Percentiles rank a stretch among this genome's conserved stretches.
These are phyloP conservation scores for Calephelis virginiensis DNA, from an alignment of 1,140 invertebrate species.

Conservation along the genomic window DNA sequence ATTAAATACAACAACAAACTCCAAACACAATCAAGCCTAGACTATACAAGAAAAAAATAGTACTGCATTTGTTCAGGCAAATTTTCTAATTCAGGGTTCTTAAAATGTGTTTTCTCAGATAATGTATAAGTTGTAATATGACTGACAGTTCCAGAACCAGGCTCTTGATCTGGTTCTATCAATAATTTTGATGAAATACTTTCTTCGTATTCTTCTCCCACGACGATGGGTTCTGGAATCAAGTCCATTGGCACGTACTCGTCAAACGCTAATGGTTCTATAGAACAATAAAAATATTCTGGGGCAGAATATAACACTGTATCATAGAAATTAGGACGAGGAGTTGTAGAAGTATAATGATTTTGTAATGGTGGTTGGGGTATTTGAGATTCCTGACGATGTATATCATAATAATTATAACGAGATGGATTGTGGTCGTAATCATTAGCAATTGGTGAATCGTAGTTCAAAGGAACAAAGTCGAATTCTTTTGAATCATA, in stretches of 20 bases:
- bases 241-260: slow-evolving; percentile 35
- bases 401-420: slow-evolving; percentile 38
- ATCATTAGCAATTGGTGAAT: neutral
- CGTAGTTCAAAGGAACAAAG: neutral
- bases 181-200: slow-evolving; percentile 56
- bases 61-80: slow-evolving; percentile 71
- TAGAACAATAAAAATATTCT: slow-evolving; percentile 48
- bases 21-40: slow-evolving; percentile 20
- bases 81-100: slow-evolving; percentile 54
- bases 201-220: slow-evolving; percentile 65
- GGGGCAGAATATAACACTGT: slow-evolving; percentile 41
- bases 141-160: slow-evolving; percentile 55
- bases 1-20: slow-evolving; percentile 15
- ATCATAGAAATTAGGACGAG: slow-evolving; percentile 54
- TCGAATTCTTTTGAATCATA: slow-evolving; percentile 19
- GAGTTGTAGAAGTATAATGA: slow-evolving; percentile 38
- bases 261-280: slow-evolving; percentile 41
- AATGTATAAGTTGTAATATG: slow-evolving; percentile 66
- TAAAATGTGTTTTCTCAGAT: slow-evolving; percentile 63
- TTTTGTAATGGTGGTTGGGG: slow-evolving; percentile 32
- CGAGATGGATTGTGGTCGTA: slow-evolving; percentile 2
- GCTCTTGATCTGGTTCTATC: slow-evolving; percentile 53
- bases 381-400: slow-evolving; percentile 49
- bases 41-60: slow-evolving; percentile 59
- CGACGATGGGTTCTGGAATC: slow-evolving; percentile 51